Evolutionary conservation across 2,888 invertebrate species (phyloP).

Genomic region (Agrotis ipsilon): DNA sequence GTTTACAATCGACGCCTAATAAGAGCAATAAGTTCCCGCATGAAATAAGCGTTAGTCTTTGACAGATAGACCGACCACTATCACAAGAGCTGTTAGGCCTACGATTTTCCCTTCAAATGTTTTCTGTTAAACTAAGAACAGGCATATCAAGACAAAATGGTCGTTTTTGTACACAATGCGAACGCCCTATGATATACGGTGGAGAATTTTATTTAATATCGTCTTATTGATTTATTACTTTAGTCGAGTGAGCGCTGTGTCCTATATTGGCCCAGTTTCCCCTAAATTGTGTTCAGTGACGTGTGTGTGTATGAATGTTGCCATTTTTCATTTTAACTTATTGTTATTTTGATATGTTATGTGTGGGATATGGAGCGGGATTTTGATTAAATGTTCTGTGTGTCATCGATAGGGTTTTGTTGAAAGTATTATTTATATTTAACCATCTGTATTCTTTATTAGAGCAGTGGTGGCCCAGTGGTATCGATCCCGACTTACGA

Average conservation of each 20-base stretch:
- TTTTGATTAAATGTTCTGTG: conserved; percentile 17
- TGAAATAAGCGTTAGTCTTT: conserved; percentile 84
- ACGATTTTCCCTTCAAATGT: conserved; percentile 44
- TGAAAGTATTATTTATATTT: not conserved
- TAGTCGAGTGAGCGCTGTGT: conserved; percentile 70
- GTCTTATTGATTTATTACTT: conserved; percentile 87
- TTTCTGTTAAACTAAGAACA: conserved; percentile 54
- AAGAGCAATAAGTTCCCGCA: conserved; percentile 83
- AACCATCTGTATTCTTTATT: not conserved
- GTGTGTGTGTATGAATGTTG: conserved; percentile 71
- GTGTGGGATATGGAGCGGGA: conserved; percentile 1
- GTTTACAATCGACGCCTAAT: conserved; percentile 81
- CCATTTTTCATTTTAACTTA: conserved; percentile 72
- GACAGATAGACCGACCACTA: conserved; percentile 74
- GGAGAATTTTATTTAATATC: conserved; percentile 88
- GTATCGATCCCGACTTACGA: too few relatives aligned
- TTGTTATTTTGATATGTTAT: conserved; percentile 60
- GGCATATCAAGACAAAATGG: conserved; percentile 71
- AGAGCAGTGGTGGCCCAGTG: too few relatives aligned
- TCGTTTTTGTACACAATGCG: conserved; percentile 76
- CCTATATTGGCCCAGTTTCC: conserved; percentile 73
- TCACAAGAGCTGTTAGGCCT: conserved; percentile 63
- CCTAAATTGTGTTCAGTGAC: conserved; percentile 78
- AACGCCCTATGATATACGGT: conserved; percentile 83
- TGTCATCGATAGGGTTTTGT: not conserved